These are phyloP conservation scores for Sinonovacula constricta DNA, from an alignment of 1,140 invertebrate species.

Conservation along the genomic window DNA sequence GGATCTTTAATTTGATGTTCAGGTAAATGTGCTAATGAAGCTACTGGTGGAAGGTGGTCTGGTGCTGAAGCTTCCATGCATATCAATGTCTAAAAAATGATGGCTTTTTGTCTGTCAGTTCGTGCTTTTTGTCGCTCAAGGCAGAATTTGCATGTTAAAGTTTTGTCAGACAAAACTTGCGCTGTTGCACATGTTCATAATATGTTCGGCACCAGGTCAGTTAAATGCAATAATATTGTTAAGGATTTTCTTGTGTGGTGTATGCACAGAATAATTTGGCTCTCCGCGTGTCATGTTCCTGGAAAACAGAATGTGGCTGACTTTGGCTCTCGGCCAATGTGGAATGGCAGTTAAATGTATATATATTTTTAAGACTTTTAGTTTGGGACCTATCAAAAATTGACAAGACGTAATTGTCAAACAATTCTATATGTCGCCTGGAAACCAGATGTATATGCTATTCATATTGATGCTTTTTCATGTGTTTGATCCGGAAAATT, in stretches of 20 bases:
- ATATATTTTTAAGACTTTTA: conserved; percentile 13
- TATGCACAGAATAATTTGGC: conserved; percentile 21
- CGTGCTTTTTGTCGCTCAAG: neutral
- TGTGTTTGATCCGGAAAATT: conserved; percentile 23
- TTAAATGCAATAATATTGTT: conserved; percentile 6
- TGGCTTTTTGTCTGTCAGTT: neutral
- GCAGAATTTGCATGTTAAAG: neutral
- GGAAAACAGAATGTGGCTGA: conserved; percentile 35
- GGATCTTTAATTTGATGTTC: neutral
- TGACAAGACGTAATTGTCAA: conserved; percentile 49
- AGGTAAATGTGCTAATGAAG: neutral
- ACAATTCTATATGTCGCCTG: conserved; percentile 47
- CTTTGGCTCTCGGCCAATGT: neutral
- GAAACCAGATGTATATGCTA: conserved; percentile 47
- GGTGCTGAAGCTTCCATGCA: neutral
- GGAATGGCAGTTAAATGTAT: conserved; percentile 41
- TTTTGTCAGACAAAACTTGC: conserved; percentile 2
- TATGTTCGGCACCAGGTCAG: conserved; percentile 21
- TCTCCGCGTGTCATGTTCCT: conserved; percentile 38
- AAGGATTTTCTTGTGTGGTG: conserved; percentile 36
- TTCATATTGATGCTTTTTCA: conserved; percentile 50
- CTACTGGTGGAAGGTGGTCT: neutral
- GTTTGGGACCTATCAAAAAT: conserved; percentile 10
- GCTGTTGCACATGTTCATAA: conserved; percentile 33
- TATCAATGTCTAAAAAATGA: neutral